Evolutionary conservation across 2,113 vertebrate genomes (phyloP), one percentile per base, ranked within the genome.

Genomic region (Burhinus bistriatus): DNA sequence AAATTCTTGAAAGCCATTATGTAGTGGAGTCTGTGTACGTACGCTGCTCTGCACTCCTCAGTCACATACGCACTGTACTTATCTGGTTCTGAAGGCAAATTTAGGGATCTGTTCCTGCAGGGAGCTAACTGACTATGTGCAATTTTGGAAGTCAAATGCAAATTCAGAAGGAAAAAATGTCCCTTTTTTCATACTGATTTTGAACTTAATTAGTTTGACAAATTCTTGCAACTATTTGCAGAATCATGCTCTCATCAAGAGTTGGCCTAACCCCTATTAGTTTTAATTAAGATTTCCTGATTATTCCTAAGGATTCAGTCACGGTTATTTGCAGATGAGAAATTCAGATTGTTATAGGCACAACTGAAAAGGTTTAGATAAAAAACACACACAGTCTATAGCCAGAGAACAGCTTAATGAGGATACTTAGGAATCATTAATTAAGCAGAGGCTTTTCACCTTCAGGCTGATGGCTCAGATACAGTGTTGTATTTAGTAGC

Each of bases 251-350:
- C 45, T 94, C 38, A 70, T 83, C 70, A 87, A 75, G 73, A 68
- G 30, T 32, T 75, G 1, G 3, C 57, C 72, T 82, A 77, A 61
- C n/a, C 55, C 21, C 12, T 65, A 7, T 87, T 95, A 80, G n/a
- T 89, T 96, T 87, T 93, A 62, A 83, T 97, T 83, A 97, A 80
- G 66, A 66, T 85, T 93, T 91, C 30, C 51, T 95, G 91, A 94
- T 95, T 95, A 86, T 94, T 95, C 49, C 20, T 80, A 25, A 52
- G 42, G 66, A 94, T 62, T 87, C 58, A 47, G 73, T 80, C 54
- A 42, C 0, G 0, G 38, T 49, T 90, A 36, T 88, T 73, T 91
- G 71, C 62, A 86, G 54, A 85, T 86, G 76, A 91, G 61, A 85
- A 90, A 86, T 93, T 83, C 84, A 58, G 9, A 83, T 91, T 91